These are phyloP conservation scores for Streptopelia turtur DNA, from an alignment of 2,797 vertebrate species.

Conservation along the genomic window DNA sequence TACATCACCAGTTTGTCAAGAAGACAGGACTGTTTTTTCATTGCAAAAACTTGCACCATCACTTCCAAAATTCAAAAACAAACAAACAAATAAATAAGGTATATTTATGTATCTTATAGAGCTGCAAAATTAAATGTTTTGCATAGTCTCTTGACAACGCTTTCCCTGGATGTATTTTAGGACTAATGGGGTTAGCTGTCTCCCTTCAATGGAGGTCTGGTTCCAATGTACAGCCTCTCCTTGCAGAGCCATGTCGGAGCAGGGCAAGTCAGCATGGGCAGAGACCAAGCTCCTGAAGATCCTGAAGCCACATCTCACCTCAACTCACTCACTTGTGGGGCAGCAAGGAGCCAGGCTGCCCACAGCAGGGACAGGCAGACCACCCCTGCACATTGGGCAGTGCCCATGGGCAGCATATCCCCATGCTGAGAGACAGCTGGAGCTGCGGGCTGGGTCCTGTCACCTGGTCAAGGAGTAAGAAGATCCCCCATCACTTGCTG, in stretches of 20 bases:
- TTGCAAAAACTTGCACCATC: not conserved
- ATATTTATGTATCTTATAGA: not conserved
- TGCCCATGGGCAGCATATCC: not conserved
- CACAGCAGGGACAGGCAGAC: not conserved
- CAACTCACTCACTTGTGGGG: not conserved
- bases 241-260: not conserved
- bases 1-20: not conserved
- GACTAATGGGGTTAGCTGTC: not conserved
- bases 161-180: not conserved
- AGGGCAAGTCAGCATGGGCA: not conserved
- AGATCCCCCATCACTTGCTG: not conserved
- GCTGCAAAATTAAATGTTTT: not conserved
- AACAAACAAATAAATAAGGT: not conserved
- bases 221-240: not conserved
- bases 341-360: not conserved
- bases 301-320: not conserved
- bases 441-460: not conserved
- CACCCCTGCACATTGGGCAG: not conserved
- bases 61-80: not conserved
- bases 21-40: not conserved
- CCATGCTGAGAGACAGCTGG: not conserved
- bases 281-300: not conserved
- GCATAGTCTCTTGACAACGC: not conserved
- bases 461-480: not conserved
- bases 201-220: not conserved